Evolutionary conservation across 2,113 vertebrate species (phyloP), one percentile per base, ranked within the genome.

Genomic region (Psilopogon haemacephalus): DNA sequence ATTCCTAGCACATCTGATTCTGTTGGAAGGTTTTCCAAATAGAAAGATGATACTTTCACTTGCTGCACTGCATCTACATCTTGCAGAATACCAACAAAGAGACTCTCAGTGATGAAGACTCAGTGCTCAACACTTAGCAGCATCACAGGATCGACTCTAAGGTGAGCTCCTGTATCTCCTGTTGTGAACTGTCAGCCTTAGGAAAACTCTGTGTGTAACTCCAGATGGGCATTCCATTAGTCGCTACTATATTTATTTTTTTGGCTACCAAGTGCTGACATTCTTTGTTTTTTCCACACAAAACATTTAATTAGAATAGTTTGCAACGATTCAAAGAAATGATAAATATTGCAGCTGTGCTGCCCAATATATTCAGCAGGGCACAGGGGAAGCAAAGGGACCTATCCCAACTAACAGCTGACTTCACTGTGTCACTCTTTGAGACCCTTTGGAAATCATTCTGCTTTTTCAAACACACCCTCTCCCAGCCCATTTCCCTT

Each of bases 21-120:
- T 79, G 56, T 86, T 79, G 83, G 60, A 82, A 87, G 37, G 19
- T 62, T 76, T 89, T 92, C 94, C 86, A 89, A 68, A 52, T 11
- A 73, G 82, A 91, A 94, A 91, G 42, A 38, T 3, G 64, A 86
- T 84, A 56, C 77, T 70, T 94, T 60, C 68, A 55, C 52, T 88
- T 40, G 81, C 1, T 89, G 70, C 30, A 52, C 75, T 86, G 84
- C 30, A 70, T 92, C 91, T 82, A 63, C 42, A 72, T 82, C 63
- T 86, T 92, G 65, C 65, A 88, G 84, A 78, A 71, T 67, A 56
- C 60, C 60, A 79, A 88, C 15, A 7, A 93, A 76, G 50, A 63
- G 14, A 15, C 55, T 88, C 75, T 74, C 77, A 84, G 80, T 87
- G 62, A 69, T 21, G 42, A 86, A 91, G 89, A 55, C 37, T 23